Conservation (phyloP, 2,797 vertebrate species). For the Poecilia wingei region DNA sequence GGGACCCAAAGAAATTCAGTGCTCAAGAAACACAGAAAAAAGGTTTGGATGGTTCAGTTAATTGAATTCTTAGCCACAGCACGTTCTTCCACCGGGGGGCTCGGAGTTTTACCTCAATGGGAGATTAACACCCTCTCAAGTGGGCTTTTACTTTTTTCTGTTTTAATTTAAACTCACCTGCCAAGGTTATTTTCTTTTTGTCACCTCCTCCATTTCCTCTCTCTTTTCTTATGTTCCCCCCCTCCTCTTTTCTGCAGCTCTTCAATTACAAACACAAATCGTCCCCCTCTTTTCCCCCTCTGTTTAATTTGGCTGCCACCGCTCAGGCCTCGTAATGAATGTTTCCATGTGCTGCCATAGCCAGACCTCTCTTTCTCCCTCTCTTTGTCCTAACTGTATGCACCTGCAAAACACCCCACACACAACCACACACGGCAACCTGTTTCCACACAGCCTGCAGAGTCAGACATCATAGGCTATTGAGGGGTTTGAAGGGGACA, state of each 20-base stretch:
- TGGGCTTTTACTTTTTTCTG: slow-evolving; percentile 41
- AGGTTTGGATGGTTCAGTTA: slow-evolving; percentile 56
- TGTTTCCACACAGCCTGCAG: slow-evolving; percentile 21
- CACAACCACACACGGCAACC: slow-evolving; percentile 6
- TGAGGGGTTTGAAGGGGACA: slow-evolving; percentile 68
- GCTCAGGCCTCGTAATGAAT: slow-evolving; percentile 64
- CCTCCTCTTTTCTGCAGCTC: slow-evolving; percentile 27
- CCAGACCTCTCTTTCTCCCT: slow-evolving; percentile 9
- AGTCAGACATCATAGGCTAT: slow-evolving; percentile 61
- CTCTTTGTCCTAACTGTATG: slow-evolving; percentile 20
- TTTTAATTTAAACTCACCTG: slow-evolving; percentile 59
- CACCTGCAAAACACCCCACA: slow-evolving; percentile 23
- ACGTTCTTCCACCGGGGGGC: slow-evolving; percentile 36
- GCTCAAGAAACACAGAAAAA: slow-evolving; percentile 58
- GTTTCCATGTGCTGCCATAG: slow-evolving; percentile 60
- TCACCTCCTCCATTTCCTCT: slow-evolving; percentile 2
- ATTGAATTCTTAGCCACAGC: slow-evolving; percentile 61
- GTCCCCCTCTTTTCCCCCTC: slow-evolving; percentile 41
- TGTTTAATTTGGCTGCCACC: slow-evolving; percentile 62
- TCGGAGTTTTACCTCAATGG: slow-evolving; percentile 26
- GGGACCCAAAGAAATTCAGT: slow-evolving; percentile 54
- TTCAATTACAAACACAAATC: slow-evolving; percentile 66
- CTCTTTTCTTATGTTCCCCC: background rate
- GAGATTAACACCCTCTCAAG: slow-evolving; percentile 56
- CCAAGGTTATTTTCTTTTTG: slow-evolving; percentile 51